These are phyloP conservation scores for Biston betularia DNA, from an alignment of 2,888 invertebrate species.

Conservation along the genomic window DNA sequence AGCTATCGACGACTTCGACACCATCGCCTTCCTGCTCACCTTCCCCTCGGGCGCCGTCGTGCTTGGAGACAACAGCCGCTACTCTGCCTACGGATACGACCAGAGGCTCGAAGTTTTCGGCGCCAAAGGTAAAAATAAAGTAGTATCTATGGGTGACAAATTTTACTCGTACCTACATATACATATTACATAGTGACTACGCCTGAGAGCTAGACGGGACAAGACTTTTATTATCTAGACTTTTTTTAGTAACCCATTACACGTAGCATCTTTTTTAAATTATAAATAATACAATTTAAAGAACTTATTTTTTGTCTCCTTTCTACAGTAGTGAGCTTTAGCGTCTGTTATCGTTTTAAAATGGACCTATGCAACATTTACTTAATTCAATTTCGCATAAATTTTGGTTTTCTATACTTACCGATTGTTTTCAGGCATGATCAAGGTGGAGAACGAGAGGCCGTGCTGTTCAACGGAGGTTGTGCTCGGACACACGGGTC, in stretches of 20 bases:
- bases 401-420: no score
- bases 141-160: background rate
- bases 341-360: no score
- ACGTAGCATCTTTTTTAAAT: no score
- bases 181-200: background rate
- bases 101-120: constrained; percentile 89
- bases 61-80: constrained; percentile 88
- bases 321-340: no score
- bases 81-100: constrained; percentile 88
- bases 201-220: no score
- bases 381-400: background rate
- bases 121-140: constrained; percentile 73
- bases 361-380: background rate
- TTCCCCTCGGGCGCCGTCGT: constrained; percentile 88
- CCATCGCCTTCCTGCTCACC: constrained; percentile 85
- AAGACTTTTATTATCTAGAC: no score
- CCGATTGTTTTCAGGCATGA: constrained; percentile 61
- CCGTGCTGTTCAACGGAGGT: constrained; percentile 78
- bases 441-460: constrained; percentile 84
- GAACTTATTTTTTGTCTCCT: no score
- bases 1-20: constrained; percentile 88
- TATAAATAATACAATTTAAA: no score
- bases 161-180: background rate
- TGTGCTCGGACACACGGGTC: constrained; percentile 69
- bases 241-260: no score